Evolutionary conservation across 2,797 vertebrate species (phyloP).

Genomic region (Netta rufina): DNA sequence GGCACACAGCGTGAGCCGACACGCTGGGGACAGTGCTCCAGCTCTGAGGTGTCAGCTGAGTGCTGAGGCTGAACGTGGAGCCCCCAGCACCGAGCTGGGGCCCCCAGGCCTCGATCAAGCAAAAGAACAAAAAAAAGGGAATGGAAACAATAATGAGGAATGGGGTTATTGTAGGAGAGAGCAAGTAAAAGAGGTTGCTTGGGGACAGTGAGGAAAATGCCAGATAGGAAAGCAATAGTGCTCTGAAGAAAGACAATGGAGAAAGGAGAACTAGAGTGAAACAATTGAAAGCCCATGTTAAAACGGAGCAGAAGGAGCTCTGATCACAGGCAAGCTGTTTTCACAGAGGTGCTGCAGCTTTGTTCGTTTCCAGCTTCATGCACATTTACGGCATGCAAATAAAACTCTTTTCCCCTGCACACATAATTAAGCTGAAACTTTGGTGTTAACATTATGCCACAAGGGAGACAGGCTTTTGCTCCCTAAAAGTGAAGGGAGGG

Average conservation of each 20-base stretch:
- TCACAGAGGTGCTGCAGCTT: background rate
- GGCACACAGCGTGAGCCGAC: rapidly evolving
- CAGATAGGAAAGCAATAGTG: constrained; percentile 49
- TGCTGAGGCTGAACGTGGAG: background rate
- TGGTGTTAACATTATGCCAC: rapidly evolving
- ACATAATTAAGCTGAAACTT: rapidly evolving
- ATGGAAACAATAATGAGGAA: constrained; percentile 58
- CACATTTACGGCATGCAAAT: background rate
- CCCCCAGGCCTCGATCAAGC: background rate
- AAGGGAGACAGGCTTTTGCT: background rate
- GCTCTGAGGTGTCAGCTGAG: rapidly evolving
- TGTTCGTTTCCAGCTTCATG: background rate
- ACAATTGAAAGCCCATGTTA: background rate
- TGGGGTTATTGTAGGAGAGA: constrained; percentile 53
- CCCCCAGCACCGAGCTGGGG: background rate
- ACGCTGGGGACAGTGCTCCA: background rate
- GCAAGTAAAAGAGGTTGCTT: constrained; percentile 36
- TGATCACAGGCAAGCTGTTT: background rate
- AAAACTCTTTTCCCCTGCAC: rapidly evolving
- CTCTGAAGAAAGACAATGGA: constrained; percentile 40
- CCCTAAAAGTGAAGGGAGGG: background rate
- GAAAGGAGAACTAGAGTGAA: background rate
- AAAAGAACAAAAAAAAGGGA: background rate
- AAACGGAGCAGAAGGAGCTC: background rate
- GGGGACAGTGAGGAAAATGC: constrained; percentile 49